Conservation (phyloP, 2,888 invertebrate genomes). For the Folsomia manolachei region DNA sequence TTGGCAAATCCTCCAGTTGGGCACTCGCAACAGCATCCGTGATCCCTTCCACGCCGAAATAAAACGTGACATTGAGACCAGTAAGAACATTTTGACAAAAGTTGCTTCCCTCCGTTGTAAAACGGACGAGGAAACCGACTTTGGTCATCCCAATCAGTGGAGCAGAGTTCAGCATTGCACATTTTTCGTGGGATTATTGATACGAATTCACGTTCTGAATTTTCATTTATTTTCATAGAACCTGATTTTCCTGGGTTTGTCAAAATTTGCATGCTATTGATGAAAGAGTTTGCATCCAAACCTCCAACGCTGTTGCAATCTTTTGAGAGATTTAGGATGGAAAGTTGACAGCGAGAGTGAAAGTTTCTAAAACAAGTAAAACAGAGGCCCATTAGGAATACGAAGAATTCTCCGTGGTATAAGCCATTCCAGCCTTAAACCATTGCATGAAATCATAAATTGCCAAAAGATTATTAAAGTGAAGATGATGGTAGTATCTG, state of each 20-base stretch:
- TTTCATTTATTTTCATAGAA: no score
- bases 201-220: neutral
- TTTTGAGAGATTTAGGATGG: constrained; percentile 53
- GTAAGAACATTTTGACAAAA: constrained; percentile 55
- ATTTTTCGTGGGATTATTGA: neutral
- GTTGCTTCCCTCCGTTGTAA: constrained; percentile 37
- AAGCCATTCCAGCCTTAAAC: no score
- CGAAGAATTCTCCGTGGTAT: no score
- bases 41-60: constrained; percentile 59
- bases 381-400: no score
- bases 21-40: constrained; percentile 54
- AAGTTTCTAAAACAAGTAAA: no score
- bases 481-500: no score
- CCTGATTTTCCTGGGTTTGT: constrained; percentile 23
- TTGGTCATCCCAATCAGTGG: neutral
- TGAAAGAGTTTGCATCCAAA: constrained; percentile 39
- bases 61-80: constrained; percentile 55
- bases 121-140: constrained; percentile 20
- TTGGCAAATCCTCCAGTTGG: constrained; percentile 54
- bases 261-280: constrained; percentile 28
- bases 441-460: no score
- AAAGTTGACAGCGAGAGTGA: constrained; percentile 51
- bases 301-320: constrained; percentile 49
- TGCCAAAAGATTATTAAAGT: no score
- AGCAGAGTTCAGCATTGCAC: neutral